These are phyloP conservation scores for Drosophila mauritiana DNA, from an alignment of 1,140 invertebrate genomes.

Conservation along the genomic window DNA sequence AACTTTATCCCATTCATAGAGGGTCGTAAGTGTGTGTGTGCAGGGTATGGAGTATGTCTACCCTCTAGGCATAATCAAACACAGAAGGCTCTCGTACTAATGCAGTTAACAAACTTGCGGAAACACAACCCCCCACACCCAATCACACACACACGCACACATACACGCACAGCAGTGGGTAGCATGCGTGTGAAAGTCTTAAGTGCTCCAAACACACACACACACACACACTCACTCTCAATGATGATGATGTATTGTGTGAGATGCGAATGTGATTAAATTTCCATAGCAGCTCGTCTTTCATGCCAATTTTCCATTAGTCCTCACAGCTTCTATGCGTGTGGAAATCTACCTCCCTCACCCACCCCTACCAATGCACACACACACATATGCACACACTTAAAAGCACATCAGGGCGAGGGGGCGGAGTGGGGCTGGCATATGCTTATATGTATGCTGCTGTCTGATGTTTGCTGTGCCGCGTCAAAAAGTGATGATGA, in stretches of 20 bases:
- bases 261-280: slow-evolving; percentile 82
- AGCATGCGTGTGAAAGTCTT: slow-evolving; percentile 64
- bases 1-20: slow-evolving; percentile 65
- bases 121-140: slow-evolving; percentile 54
- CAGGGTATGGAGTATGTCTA: slow-evolving; percentile 42
- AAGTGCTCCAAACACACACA: slow-evolving; percentile 57
- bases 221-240: slow-evolving; percentile 39
- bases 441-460: slow-evolving; percentile 29
- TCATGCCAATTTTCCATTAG: slow-evolving; percentile 83
- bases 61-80: slow-evolving; percentile 79
- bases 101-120: slow-evolving; percentile 83
- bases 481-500: slow-evolving; percentile 80
- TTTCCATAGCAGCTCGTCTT: slow-evolving; percentile 82
- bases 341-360: background rate
- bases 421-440: slow-evolving; percentile 21
- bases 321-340: slow-evolving; percentile 52
- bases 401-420: slow-evolving; percentile 69
- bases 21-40: slow-evolving; percentile 13
- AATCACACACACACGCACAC: slow-evolving; percentile 23
- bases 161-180: slow-evolving; percentile 3
- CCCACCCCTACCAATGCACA: background rate
- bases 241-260: slow-evolving; percentile 82
- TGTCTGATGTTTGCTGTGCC: slow-evolving; percentile 70
- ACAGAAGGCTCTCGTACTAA: slow-evolving; percentile 76
- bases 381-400: slow-evolving; percentile 42